These are phyloP conservation scores for Drosophila ananassae DNA, from an alignment of 1,140 invertebrate species.

Conservation along the genomic window DNA sequence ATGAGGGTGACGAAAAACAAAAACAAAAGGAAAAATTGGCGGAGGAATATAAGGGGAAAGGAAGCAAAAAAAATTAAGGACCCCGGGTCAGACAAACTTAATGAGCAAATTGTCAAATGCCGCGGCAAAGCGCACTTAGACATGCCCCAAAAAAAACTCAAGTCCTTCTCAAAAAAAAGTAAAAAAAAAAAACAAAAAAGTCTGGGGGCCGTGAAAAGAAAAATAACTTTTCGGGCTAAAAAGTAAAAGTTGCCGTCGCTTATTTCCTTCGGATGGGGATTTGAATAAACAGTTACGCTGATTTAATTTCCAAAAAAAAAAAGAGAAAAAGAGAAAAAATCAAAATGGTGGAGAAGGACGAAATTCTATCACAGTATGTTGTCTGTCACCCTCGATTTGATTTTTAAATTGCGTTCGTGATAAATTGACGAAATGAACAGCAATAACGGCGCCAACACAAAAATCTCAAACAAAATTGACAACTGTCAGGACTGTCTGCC, in stretches of 20 bases:
- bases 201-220: conserved; percentile 33
- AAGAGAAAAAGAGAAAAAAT: conserved; percentile 19
- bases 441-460: conserved; percentile 58
- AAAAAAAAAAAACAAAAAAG: conserved; percentile 20
- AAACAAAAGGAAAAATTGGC: background rate
- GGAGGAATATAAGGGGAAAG: no score
- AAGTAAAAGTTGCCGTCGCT: conserved; percentile 67
- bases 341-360: conserved; percentile 24
- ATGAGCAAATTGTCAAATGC: conserved; percentile 84
- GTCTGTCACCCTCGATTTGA: conserved; percentile 83
- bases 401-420: conserved; percentile 82
- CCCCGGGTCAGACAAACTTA: conserved; percentile 77
- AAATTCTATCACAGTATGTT: conserved; percentile 82
- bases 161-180: background rate
- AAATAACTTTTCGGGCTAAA: conserved; percentile 72
- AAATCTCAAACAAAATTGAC: conserved; percentile 67
- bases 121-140: conserved; percentile 80
- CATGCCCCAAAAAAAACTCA: conserved; percentile 51
- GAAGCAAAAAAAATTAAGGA: background rate
- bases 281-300: conserved; percentile 84
- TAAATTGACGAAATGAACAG: conserved; percentile 83
- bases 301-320: conserved; percentile 73
- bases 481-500: conserved; percentile 70
- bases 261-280: conserved; percentile 65
- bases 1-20: conserved; percentile 59